Evolutionary conservation across 1,140 invertebrate species (phyloP), one percentile per base, ranked within the genome.

Genomic region (Pogonognathellus flavescens): DNA sequence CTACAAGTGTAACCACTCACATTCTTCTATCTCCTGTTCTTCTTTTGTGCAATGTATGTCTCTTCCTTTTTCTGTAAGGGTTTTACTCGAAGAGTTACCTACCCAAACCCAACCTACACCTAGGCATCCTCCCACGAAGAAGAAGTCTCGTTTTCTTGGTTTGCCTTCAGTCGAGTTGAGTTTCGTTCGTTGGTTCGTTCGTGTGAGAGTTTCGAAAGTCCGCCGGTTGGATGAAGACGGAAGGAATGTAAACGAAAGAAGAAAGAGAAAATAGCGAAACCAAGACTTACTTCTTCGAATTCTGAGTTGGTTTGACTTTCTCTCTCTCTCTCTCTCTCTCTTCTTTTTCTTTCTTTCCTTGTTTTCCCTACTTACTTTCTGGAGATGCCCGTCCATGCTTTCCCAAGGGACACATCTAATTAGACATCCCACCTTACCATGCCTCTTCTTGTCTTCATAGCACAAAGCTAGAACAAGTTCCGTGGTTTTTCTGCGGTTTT

Each of bases 391-490:
- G 25, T 76, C 41, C 70, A 76, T 76, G 41, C 70, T 31, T 84
- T 72, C 83, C 83, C 83, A 16, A 80, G 84, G 84, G 84, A 81
- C 84, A 76, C 84, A 82, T 85, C 72, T 85, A 81, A 85, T 85
- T 85, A 85, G 84, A 85, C 84, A 85, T 70, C 83, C 72, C 72
- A 85, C 76, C 84, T 81, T 81, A 16, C 25, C 84, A 81, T 80
- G 52, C 22, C 82, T 62, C 76, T 70, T 25, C 11, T 22, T 25
- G 14, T 49, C 25, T 18, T 16, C 72, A 31, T 80, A 59, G 14
- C 18, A 59, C 57, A 20, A 59, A 59, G 18, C 14, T 41, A 41
- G 31, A 3, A 6, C 31, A 41, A 41, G 10, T 60, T 9, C 22
- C 22, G 16, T 25, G 22, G 66, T 41, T 76, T 76, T 50, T 31